These are phyloP conservation scores for Ennomos quercinarius DNA, from an alignment of 2,888 invertebrate species.

Conservation along the genomic window DNA sequence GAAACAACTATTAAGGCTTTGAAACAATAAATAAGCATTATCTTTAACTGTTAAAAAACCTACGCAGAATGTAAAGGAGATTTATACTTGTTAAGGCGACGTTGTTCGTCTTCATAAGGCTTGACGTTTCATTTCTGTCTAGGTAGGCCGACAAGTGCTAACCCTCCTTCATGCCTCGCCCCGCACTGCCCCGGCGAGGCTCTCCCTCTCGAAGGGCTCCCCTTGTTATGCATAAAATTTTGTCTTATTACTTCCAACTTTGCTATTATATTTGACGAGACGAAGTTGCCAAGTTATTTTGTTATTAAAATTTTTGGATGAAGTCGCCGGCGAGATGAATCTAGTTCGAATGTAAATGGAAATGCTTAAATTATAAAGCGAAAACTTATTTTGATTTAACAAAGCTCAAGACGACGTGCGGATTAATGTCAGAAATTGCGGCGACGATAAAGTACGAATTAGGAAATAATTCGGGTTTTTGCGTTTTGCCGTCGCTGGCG, in stretches of 20 bases:
- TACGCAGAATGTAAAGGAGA: conserved; percentile 71
- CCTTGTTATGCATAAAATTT: conserved; percentile 85
- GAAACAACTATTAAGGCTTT: conserved; percentile 53
- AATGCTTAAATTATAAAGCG: conserved; percentile 79
- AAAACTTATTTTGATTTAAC: conserved; percentile 81
- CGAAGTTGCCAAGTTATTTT: conserved; percentile 83
- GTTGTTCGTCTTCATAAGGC: conserved; percentile 83
- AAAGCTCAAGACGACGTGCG: conserved; percentile 74
- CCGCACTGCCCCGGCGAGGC: conserved; percentile 42
- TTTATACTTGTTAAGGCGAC: conserved; percentile 82
- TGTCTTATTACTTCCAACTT: conserved; percentile 85
- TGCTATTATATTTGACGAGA: conserved; percentile 83
- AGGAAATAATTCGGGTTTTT: conserved; percentile 37
- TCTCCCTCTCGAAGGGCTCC: conserved; percentile 63
- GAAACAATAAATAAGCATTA: conserved; percentile 72
- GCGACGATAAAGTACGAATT: conserved; percentile 51
- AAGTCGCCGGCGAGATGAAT: conserved; percentile 66
- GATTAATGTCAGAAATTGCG: conserved; percentile 75
- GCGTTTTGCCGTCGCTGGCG: conserved; percentile 52
- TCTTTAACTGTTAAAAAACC: conserved; percentile 69
- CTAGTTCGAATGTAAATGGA: conserved; percentile 81
- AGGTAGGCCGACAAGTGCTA: conserved; percentile 80
- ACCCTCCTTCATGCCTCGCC: conserved; percentile 58
- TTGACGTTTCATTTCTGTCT: conserved; percentile 83
- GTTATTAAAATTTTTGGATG: conserved; percentile 84